Conservation (phyloP, 2,797 vertebrate genomes). For the Anas flavirostris region DNA sequence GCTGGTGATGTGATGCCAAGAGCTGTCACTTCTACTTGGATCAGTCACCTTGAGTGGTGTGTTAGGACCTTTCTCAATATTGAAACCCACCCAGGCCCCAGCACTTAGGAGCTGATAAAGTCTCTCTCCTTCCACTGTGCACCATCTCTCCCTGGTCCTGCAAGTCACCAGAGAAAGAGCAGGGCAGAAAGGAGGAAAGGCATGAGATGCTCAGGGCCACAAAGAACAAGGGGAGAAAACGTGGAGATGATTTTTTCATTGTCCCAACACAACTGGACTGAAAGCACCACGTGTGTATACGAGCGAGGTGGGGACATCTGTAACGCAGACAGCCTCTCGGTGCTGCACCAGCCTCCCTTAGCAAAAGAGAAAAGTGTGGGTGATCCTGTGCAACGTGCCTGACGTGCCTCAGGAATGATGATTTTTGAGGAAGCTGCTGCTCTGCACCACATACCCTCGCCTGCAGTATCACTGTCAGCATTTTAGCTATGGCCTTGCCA, state of each 20-base stretch:
- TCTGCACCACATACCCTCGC: background rate
- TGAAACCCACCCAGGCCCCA: background rate
- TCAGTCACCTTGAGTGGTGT: background rate
- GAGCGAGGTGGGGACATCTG: background rate
- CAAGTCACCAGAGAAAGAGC: background rate
- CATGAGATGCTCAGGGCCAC: background rate
- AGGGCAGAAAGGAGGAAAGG: background rate
- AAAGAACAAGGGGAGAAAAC: background rate
- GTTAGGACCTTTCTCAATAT: background rate
- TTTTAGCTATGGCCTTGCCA: background rate
- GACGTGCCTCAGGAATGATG: background rate
- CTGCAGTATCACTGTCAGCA: rapidly evolving
- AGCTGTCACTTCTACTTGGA: conserved; percentile 31
- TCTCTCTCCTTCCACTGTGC: background rate
- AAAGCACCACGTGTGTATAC: rapidly evolving
- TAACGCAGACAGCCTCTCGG: background rate
- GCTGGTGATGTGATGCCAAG: background rate
- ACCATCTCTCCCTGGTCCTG: background rate
- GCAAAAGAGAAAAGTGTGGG: background rate
- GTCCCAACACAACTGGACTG: background rate
- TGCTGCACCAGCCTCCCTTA: background rate
- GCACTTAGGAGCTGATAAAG: background rate
- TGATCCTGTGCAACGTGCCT: rapidly evolving
- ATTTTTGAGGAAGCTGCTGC: background rate
- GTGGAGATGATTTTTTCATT: background rate